Evolutionary conservation across 2,113 vertebrate species (phyloP).

Genomic region (Microtus ochrogaster): DNA sequence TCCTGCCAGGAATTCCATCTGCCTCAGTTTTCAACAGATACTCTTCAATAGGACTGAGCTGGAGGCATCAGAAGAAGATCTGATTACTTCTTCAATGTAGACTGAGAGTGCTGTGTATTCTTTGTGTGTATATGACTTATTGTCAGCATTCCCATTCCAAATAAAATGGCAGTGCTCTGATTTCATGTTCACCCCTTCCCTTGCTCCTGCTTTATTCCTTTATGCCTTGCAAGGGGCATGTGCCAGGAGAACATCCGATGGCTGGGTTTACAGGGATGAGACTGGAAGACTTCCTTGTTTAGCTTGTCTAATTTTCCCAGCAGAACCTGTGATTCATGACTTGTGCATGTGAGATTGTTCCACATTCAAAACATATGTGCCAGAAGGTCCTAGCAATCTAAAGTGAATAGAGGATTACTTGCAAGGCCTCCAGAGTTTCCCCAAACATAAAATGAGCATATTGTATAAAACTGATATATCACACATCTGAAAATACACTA

Average conservation of each 20-base stretch:
- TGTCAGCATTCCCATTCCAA: neutral
- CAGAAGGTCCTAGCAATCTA: neutral
- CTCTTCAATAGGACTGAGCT: neutral
- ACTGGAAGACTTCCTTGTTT: neutral
- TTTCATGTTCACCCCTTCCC: neutral
- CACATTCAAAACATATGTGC: accelerated
- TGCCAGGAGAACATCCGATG: neutral
- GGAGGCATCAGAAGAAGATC: neutral
- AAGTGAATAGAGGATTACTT: neutral
- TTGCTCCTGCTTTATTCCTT: neutral
- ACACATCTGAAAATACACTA: neutral
- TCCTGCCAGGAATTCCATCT: neutral
- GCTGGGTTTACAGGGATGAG: neutral
- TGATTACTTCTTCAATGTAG: neutral
- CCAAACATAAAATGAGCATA: neutral
- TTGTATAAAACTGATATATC: neutral
- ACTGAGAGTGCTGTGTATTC: neutral
- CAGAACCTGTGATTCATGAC: accelerated
- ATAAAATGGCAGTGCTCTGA: neutral
- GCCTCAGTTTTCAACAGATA: neutral
- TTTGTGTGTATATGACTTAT: neutral
- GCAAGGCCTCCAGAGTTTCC: neutral
- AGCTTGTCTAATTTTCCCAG: neutral
- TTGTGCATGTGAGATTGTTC: neutral
- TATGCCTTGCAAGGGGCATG: neutral